Evolutionary conservation across 1,140 invertebrate species (phyloP).

Genomic region (Drosophila cardini): DNA sequence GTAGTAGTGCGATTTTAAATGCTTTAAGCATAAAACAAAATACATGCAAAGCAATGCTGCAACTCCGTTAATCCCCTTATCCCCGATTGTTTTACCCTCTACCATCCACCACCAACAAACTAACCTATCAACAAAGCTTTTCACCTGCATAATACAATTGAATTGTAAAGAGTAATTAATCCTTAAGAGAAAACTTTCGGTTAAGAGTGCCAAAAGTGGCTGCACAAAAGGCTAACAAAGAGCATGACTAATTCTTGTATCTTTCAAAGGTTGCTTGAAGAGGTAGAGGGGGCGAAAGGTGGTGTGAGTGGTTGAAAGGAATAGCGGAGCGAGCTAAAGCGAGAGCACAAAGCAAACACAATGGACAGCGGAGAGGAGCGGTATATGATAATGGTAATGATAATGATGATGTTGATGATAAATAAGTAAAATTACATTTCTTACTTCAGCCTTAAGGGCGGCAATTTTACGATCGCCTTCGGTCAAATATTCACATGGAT

Average conservation of each 20-base stretch:
- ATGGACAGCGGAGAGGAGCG: neutral
- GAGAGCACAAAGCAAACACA: slow-evolving; percentile 3
- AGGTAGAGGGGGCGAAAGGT: neutral
- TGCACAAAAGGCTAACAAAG: neutral
- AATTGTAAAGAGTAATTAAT: neutral
- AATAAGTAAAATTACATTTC: slow-evolving; percentile 75
- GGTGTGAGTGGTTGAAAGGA: neutral
- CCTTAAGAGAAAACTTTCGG: too few species aligned
- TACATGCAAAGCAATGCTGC: slow-evolving; percentile 15
- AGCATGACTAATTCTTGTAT: neutral
- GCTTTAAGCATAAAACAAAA: slow-evolving; percentile 5
- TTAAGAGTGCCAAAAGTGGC: neutral
- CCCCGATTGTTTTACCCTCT: neutral
- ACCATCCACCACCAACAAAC: neutral
- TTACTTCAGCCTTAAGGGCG: slow-evolving; percentile 96
- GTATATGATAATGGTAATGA: neutral
- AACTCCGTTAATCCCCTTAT: neutral
- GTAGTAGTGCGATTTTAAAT: neutral
- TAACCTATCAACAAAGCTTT: neutral
- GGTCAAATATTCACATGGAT: slow-evolving; percentile 89
- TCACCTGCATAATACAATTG: neutral
- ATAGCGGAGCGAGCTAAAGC: neutral
- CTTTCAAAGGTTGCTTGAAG: too few species aligned
- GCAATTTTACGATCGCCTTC: slow-evolving; percentile 96
- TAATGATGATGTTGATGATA: neutral